These are phyloP conservation scores for Gymnoscelis rufifasciata DNA, from an alignment of 2,888 invertebrate genomes.

Conservation along the genomic window DNA sequence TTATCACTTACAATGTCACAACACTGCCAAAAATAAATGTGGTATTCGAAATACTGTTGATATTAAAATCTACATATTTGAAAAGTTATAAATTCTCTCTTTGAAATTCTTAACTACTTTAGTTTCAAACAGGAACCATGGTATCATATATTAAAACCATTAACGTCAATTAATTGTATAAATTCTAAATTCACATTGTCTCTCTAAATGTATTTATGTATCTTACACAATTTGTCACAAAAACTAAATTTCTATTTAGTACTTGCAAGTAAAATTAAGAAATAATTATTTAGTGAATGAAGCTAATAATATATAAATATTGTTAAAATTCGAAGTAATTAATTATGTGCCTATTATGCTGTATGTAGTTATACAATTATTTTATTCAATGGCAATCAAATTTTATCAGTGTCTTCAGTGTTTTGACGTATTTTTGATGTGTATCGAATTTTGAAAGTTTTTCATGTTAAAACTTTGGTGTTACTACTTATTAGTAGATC, in stretches of 20 bases:
- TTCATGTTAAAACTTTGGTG: constrained; percentile 26
- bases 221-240: not conserved
- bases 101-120: no score
- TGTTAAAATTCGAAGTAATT: constrained; percentile 7
- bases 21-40: constrained; percentile 49
- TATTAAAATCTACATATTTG: not conserved
- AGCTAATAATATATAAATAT: constrained; percentile 7
- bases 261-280: not conserved
- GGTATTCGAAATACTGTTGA: not conserved
- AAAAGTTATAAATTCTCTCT: no score
- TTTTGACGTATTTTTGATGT: constrained; percentile 26
- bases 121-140: no score
- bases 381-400: constrained; percentile 32
- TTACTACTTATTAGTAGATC: constrained; percentile 9
- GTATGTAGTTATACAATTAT: constrained; percentile 18
- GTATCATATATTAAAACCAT: constrained; percentile 4
- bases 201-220: constrained; percentile 20
- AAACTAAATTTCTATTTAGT: no score
- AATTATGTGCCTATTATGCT: constrained; percentile 57
- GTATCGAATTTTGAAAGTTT: constrained; percentile 30
- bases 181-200: constrained; percentile 19
- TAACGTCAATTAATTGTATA: no score
- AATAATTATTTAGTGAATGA: not conserved
- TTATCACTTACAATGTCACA: constrained; percentile 35
- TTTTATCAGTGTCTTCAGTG: constrained; percentile 27